Evolutionary conservation across 2,113 vertebrate genomes (phyloP).

Genomic region (Cyphomyrus discorhynchus): DNA sequence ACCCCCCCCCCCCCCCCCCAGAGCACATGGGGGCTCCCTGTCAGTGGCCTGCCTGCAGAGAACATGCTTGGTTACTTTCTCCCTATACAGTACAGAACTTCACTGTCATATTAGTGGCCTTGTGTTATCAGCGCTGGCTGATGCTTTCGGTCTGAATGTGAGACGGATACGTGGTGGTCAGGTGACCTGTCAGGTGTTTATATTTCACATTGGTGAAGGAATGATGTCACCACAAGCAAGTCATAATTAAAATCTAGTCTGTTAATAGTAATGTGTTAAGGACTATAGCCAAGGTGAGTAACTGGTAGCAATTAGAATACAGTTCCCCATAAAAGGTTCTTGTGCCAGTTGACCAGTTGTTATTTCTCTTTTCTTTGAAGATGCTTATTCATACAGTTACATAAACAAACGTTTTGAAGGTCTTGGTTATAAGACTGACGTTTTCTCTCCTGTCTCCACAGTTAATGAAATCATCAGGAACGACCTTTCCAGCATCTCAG

Average conservation of each 20-base stretch:
- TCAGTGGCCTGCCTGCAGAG: neutral
- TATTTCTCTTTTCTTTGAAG: neutral
- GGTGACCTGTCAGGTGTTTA: neutral
- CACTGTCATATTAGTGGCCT: neutral
- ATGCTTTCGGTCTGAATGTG: neutral
- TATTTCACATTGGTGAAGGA: neutral
- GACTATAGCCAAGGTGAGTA: neutral
- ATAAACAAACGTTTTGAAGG: neutral
- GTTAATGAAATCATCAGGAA: conserved; percentile 97
- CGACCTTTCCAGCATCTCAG: conserved; percentile 82
- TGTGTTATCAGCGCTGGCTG: neutral
- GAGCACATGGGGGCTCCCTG: neutral
- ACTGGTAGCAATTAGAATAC: neutral
- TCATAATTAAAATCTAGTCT: neutral
- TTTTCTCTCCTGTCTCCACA: conserved; percentile 62
- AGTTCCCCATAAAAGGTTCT: neutral
- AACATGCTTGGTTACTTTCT: neutral
- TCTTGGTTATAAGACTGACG: neutral
- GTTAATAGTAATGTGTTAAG: neutral
- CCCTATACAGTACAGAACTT: neutral
- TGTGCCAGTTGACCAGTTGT: neutral
- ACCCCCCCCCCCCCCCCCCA: neutral
- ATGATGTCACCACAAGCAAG: neutral
- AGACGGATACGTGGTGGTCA: neutral
- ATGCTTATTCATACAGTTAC: neutral